Evolutionary conservation across 2,797 vertebrate genomes (phyloP).

Genomic region (Tragopan temminckii): DNA sequence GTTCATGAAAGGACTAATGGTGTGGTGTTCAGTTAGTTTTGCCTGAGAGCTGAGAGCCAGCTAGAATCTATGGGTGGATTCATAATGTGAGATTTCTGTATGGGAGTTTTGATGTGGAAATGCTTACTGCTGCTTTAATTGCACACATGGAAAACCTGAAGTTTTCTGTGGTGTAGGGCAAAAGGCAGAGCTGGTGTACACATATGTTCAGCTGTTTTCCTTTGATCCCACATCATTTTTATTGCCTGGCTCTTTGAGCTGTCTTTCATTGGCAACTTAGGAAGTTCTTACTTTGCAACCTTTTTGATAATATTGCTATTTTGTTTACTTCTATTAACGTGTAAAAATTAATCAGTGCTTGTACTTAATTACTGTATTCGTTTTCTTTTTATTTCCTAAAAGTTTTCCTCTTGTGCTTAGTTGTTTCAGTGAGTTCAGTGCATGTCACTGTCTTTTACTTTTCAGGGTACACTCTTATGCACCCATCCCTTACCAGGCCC

Average conservation of each 20-base stretch:
- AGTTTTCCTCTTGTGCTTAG: neutral
- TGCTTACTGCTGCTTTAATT: neutral
- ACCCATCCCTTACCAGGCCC: constrained; percentile 95
- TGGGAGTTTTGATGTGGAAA: neutral
- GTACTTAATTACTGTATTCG: accelerated
- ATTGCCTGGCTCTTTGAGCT: neutral
- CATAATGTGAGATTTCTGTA: neutral
- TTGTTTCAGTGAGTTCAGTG: accelerated
- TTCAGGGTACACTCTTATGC: constrained; percentile 98
- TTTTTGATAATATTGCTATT: neutral
- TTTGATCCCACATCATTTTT: neutral
- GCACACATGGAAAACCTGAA: accelerated
- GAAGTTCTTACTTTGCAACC: neutral
- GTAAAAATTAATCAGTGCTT: neutral
- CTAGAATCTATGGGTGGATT: neutral
- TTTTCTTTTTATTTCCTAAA: no score
- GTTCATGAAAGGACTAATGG: neutral
- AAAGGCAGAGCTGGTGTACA: neutral
- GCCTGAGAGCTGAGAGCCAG: neutral
- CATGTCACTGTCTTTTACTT: constrained; percentile 31
- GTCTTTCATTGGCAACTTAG: neutral
- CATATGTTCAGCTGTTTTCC: neutral
- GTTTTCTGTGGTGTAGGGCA: neutral
- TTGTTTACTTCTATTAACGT: neutral
- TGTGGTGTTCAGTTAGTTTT: neutral